Conservation (phyloP, 2,113 vertebrate species). For the Psophia crepitans region DNA sequence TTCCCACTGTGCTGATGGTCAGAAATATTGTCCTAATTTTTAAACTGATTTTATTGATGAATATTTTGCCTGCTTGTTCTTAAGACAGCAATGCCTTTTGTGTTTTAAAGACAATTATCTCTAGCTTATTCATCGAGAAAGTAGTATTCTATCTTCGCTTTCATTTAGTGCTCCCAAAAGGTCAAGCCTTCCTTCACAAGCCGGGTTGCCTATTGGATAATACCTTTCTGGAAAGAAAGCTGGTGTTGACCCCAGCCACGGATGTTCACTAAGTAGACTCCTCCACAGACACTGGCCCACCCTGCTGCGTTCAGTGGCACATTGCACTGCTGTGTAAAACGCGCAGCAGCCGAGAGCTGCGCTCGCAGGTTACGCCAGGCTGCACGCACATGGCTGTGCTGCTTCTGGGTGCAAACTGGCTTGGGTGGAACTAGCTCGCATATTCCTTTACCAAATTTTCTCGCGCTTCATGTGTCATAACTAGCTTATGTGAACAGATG, state of each 20-base stretch:
- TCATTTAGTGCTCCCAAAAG: not conserved
- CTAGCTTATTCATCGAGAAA: not conserved
- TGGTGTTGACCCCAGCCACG: not conserved
- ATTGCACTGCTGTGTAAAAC: fast-evolving
- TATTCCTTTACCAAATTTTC: not conserved
- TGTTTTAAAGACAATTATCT: not conserved
- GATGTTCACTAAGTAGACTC: no score
- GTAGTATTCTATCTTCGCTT: not conserved
- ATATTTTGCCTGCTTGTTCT: not conserved
- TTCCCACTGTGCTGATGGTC: not conserved
- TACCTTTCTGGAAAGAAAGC: not conserved
- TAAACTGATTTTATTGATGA: not conserved
- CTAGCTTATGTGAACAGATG: not conserved
- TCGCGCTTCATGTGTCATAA: not conserved
- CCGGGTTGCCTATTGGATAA: not conserved
- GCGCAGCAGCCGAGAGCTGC: not conserved
- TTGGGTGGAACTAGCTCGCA: not conserved
- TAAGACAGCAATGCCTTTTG: not conserved
- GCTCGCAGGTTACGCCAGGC: not conserved
- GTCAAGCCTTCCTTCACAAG: not conserved
- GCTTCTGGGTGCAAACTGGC: not conserved
- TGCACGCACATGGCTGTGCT: fast-evolving
- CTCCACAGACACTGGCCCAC: not conserved
- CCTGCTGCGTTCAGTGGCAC: not conserved
- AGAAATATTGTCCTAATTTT: not conserved